Conservation (phyloP, 2,113 vertebrate species). For the Grantiella picta region DNA sequence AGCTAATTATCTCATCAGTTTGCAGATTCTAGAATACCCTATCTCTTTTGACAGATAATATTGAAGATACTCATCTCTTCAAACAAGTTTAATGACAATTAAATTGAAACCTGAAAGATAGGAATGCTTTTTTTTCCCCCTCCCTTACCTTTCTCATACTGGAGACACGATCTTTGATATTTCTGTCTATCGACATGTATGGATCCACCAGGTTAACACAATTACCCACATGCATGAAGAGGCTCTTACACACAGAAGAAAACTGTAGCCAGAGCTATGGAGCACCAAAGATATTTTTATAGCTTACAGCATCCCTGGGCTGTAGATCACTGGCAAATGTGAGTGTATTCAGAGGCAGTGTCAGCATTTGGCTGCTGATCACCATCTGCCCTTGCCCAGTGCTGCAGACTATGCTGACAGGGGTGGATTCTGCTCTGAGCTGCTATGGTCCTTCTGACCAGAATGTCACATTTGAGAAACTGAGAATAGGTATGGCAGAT, state of each 20-base stretch:
- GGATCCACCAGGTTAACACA: not conserved
- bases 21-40: not conserved
- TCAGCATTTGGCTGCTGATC: not conserved
- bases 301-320: not conserved
- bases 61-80: not conserved
- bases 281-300: not conserved
- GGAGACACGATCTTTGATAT: not conserved
- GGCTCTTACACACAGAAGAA: not conserved
- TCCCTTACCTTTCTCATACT: not conserved
- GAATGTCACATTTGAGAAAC: not conserved
- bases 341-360: not conserved
- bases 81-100: not conserved
- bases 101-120: not conserved
- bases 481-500: not conserved
- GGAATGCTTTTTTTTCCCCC: accelerated
- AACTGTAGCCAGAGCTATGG: not conserved
- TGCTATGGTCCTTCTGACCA: not conserved
- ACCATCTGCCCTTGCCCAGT: not conserved
- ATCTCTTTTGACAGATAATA: not conserved
- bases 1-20: accelerated
- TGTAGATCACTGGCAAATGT: not conserved
- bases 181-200: not conserved
- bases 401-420: not conserved
- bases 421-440: not conserved
- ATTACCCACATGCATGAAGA: not conserved